Evolutionary conservation across 2,888 invertebrate genomes (phyloP).

Genomic region (Epiblema foenella): DNA sequence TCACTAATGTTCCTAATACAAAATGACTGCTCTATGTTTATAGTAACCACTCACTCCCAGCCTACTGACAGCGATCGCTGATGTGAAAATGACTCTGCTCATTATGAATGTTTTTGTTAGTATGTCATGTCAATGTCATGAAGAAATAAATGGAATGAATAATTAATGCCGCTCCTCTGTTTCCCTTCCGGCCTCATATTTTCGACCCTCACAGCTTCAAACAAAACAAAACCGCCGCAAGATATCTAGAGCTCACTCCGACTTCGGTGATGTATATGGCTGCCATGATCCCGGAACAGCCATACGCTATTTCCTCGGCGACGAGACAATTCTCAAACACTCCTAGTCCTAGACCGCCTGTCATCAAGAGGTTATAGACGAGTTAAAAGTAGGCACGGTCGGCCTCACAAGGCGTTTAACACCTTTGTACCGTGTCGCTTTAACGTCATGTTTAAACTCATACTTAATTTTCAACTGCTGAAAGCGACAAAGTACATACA

Average conservation of each 20-base stretch:
- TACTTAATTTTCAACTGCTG: too few relatives aligned
- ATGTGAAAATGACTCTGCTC: conserved; percentile 11
- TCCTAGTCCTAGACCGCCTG: conserved; percentile 91
- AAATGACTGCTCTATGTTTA: too few relatives aligned
- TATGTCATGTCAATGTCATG: conserved; percentile 2
- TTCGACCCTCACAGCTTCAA: conserved; percentile 7
- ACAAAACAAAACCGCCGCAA: background rate
- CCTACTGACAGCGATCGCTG: conserved; percentile 1
- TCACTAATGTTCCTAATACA: too few relatives aligned
- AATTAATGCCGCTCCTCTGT: background rate
- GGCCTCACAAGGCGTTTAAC: too few relatives aligned
- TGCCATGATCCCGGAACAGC: conserved; percentile 96
- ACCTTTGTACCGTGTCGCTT: too few relatives aligned
- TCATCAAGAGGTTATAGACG: conserved; percentile 1
- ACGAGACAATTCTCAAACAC: conserved; percentile 90
- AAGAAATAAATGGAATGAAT: background rate
- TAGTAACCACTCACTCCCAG: conserved; percentile 31
- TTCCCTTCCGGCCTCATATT: background rate
- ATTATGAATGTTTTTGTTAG: conserved; percentile 7
- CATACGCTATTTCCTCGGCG: conserved; percentile 94
- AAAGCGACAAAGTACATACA: too few relatives aligned
- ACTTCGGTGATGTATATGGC: conserved; percentile 94
- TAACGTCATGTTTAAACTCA: too few relatives aligned
- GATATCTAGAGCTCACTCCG: conserved; percentile 62
- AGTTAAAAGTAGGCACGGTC: background rate